Evolutionary conservation across 2,888 invertebrate species (phyloP), one percentile per base, ranked within the genome.

Genomic region (Julus scandinavius): DNA sequence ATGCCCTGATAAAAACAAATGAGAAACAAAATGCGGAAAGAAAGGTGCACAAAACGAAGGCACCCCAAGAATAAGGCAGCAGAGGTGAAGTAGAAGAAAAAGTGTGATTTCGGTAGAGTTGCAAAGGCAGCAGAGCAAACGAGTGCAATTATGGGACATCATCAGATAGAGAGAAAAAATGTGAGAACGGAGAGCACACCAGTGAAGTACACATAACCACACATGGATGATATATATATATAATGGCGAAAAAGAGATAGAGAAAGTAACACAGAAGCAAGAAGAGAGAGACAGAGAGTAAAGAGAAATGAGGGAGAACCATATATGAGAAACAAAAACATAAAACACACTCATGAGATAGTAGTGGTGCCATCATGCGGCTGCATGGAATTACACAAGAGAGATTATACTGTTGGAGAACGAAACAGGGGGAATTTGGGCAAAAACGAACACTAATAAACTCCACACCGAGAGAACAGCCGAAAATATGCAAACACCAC

Each of bases 321-420:
- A 20, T 72, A 72, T 63, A 63, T 72, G 72, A 72, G 72, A 85
- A 85, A 49, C 85, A 17, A 85, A 85, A 45, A 41, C 49, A 49
- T 17, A 41, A 85, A 84, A 84, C 84, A 85, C 85, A 85, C 49
- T 85, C 49, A 41, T 85, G 85, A 85, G 50, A 50, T 83, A 83
- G 84, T 84, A 84, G 84, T 88, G 88, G 80, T 88, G 88, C 88
- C 88, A 88, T 88, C 88, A 88, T 88, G 88, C 88, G 88, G 88
- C 80, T 88, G 88, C 54, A 49, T 83, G 29, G n/a, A 80, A 83
- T 83, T 41, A 50, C 50, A 88, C 41, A 88, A 49, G 83, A 88
- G 40, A 88, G 80, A 88, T 86, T 11, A 41, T 85, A 85, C 11
- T 40, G 17, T 45, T 20, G 86, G 17, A 20, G 54, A 86, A 20